Base-by-base conservation (phyloP, 1,140 invertebrate genomes). In the Drosophila simulans region DNA sequence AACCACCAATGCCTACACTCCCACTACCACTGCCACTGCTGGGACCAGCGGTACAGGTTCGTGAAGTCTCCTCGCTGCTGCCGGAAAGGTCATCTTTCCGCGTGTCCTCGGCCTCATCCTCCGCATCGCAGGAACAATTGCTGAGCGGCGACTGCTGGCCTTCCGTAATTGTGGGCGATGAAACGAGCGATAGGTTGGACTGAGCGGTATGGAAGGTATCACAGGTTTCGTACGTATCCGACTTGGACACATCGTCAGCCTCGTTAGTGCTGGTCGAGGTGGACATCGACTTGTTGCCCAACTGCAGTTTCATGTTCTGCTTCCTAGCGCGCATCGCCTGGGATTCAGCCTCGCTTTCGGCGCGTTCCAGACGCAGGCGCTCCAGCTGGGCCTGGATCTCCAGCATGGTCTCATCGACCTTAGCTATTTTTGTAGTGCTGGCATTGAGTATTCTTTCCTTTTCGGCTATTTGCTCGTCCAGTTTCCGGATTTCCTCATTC, bases 141-240 rank as follows among this genome's bases (percentile, higher is more conserved):
- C 92, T 77, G 5, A 81, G 45, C 46, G 92, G 76, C 3, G 90
- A 80, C 53, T 86, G 79, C 31, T 89, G 86, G 8, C 91, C 90
- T 65, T 92, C 90, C 15, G 82, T 85, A 11, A 86, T 90, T 1
- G 90, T 90, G 4, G 78, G 92, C 89, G 65, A 77, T 0, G 90
- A 91, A 31, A 77, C 52, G 0, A 78, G 60, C 22, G 93, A 93
- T 73, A 93, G 93, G 59, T 92, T 93, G 13, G 94, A 94, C 15
- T 93, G 92, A 0, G 96, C 95, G n/a, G 96, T 96, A 90, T 96
- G 95, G 85, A 95, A 96, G 0, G 95, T 96, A 74, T 96, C 95
- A 34, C 93, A 94, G 3, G 94, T 94, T 93, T 94, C 88, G 88
- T 93, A 77, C 76, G 92, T 91, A 92, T 93, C 84, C 92, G 93